Percentiles rank a stretch among this genome's conserved stretches.
These are phyloP conservation scores for Pissodes strobi DNA, from an alignment of 1,140 invertebrate species.

Conservation along the genomic window DNA sequence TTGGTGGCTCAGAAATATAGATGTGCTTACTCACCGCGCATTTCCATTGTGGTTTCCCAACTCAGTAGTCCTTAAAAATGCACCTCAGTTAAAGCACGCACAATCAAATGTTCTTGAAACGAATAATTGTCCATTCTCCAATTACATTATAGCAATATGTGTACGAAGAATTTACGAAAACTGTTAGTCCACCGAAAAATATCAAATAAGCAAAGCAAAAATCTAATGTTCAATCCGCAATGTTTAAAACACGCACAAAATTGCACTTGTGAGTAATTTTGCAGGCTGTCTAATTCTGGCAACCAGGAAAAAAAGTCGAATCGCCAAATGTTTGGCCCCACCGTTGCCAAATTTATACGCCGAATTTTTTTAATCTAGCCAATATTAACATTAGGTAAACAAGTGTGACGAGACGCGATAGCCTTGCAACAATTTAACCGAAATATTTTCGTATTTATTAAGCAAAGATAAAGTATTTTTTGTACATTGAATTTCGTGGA, in stretches of 20 bases:
- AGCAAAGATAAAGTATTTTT: neutral
- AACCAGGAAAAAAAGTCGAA: constrained; percentile 53
- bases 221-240: neutral
- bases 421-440: constrained; percentile 22
- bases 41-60: constrained; percentile 20
- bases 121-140: neutral
- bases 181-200: neutral
- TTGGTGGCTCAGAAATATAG: no score
- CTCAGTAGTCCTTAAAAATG: constrained; percentile 14
- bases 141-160: neutral
- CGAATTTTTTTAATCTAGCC: constrained; percentile 31
- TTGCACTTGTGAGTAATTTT: constrained; percentile 42
- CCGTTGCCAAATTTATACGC: constrained; percentile 31
- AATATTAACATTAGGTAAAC: constrained; percentile 14
- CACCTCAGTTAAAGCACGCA: constrained; percentile 13
- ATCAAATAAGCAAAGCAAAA: neutral
- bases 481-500: no score
- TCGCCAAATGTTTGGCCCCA: constrained; percentile 30
- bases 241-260: constrained; percentile 37
- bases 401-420: constrained; percentile 15
- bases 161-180: no score
- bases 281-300: constrained; percentile 51
- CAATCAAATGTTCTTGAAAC: constrained; percentile 4
- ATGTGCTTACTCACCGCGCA: constrained; percentile 26
- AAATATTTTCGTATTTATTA: neutral